Conservation (phyloP, 2,888 invertebrate genomes). For the Piscicola geometra region DNA sequence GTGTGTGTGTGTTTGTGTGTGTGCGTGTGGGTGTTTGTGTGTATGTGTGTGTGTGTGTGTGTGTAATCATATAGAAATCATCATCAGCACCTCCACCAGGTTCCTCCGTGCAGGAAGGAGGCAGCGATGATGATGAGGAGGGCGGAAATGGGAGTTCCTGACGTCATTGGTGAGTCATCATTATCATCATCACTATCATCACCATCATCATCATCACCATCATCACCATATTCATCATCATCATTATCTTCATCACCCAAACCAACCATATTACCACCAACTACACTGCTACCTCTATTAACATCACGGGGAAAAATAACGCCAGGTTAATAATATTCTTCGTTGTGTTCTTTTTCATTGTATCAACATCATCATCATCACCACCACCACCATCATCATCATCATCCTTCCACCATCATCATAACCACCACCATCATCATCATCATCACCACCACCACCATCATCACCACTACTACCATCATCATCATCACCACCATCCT, state of each 20-base stretch:
- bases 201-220: too few relatives aligned
- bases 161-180: background rate
- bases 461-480: background rate
- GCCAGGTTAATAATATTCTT: too few relatives aligned
- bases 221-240: background rate
- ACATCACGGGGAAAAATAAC: too few relatives aligned
- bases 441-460: background rate
- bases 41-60: background rate
- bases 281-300: background rate
- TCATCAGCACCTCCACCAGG: background rate
- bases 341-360: too few relatives aligned
- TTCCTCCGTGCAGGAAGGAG: background rate
- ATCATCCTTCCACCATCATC: too few relatives aligned
- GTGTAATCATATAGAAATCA: background rate
- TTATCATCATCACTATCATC: too few relatives aligned
- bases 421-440: background rate
- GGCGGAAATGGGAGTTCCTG: constrained; percentile 5
- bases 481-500: background rate
- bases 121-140: constrained; percentile 4
- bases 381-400: too few relatives aligned
- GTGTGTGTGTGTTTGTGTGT: background rate
- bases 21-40: too few relatives aligned
- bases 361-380: too few relatives aligned
- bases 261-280: background rate
- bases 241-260: background rate